Evolutionary conservation across 2,888 invertebrate genomes (phyloP).

Genomic region (Neoitamus cyanurus): DNA sequence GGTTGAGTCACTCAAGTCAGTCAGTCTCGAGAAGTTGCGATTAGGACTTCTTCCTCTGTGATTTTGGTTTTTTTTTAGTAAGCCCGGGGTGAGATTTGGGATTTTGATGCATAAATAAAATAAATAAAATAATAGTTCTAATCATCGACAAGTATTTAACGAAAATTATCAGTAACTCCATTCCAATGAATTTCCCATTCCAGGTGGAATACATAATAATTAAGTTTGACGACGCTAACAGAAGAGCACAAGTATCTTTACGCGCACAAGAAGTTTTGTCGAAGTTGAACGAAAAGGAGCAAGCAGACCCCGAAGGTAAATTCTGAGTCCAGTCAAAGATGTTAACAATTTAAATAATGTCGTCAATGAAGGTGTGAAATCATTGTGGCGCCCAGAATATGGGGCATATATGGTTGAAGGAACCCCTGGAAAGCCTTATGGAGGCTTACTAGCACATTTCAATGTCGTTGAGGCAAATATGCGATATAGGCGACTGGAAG

Average conservation of each 20-base stretch:
- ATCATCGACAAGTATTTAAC: neutral
- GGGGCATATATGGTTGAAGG: slow-evolving; percentile 99
- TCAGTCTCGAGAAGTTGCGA: no score
- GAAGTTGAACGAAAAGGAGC: slow-evolving; percentile 84
- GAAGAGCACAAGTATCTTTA: slow-evolving; percentile 86
- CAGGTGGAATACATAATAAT: slow-evolving; percentile 95
- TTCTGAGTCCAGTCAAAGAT: slow-evolving; percentile 49
- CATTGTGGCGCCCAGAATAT: slow-evolving; percentile 97
- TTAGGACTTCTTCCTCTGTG: no score
- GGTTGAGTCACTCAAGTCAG: no score
- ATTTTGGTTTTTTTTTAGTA: no score
- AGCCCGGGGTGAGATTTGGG: no score
- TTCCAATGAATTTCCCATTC: slow-evolving; percentile 29
- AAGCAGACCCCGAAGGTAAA: slow-evolving; percentile 78
- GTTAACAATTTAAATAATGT: neutral
- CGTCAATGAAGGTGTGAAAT: slow-evolving; percentile 75
- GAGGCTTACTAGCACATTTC: slow-evolving; percentile 94
- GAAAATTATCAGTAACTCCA: neutral
- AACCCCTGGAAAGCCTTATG: slow-evolving; percentile 96
- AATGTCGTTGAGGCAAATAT: slow-evolving; percentile 99
- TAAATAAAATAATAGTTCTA: no score
- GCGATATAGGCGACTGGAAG: slow-evolving; percentile 89
- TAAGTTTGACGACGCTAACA: slow-evolving; percentile 89
- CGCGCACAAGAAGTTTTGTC: slow-evolving; percentile 83
- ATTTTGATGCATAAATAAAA: no score